Base-by-base conservation (phyloP, 2,888 invertebrate genomes). In the Nebria brevicollis region DNA sequence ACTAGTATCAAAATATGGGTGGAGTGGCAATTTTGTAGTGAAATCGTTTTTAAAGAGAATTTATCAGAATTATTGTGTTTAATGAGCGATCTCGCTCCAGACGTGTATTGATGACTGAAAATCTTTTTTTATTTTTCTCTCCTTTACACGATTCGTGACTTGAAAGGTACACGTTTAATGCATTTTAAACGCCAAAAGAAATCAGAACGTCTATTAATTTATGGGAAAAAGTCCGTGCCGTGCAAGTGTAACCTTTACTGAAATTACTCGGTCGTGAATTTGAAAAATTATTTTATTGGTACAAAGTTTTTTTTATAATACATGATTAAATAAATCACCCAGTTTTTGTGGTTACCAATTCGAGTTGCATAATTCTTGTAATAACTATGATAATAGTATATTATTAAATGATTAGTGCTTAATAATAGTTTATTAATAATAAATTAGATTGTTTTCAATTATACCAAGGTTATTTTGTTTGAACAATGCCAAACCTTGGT, bases 161-260 rank as follows among this genome's bases (percentile, higher is more conserved):
- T 64, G 72, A 75, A 76, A 80, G 77, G 77, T 76, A 77, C 81
- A 81, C 81, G 81, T 77, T 81, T 81, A 72, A 81, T 81, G 77
- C 81, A 81, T 81, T 81, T 81, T 81, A 73, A 77, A 81, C 77
- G 81, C 76, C 81, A 81, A 81, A 81, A 81, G 77, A 81, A 81
- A 81, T 81, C 77, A 73, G 81, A 72, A 81, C 77, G 76, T 76
- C 66, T 81, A 77, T 81, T 77, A 81, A 81, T 81, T 81, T 81
- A 81, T 72, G 81, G 75, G 80, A 70, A 80, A 80, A 54, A 79
- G 65, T 75, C 70, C 65, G 75, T 80, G 72, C 75, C 75, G 65
- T 80, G 80, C 80, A 75, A 75, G 73, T 41, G 25, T 79, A 79
- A 79, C 79, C 80, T 80, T 80, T 80, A 75, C 75, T 43, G 54